Base-by-base conservation (phyloP, 2,888 invertebrate genomes). In the Auanema sp. region DNA sequence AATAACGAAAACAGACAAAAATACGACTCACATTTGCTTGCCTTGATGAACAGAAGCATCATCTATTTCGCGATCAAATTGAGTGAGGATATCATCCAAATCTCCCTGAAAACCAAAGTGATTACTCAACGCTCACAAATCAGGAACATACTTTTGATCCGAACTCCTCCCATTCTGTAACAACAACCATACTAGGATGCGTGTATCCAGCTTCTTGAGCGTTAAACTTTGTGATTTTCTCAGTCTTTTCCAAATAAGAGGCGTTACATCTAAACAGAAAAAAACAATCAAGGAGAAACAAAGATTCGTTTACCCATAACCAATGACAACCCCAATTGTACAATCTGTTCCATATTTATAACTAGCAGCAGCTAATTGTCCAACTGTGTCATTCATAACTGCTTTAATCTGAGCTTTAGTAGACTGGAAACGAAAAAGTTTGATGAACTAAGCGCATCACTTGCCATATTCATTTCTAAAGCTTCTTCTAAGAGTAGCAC, bases 81-180 rank as follows among this genome's bases (percentile, higher is more conserved):
- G 58, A 8, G 84, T 83, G 58, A 84, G 58, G 55, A 83, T 72
- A 63, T 77, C 73, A 21, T 77, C 75, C 14, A 83, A 57, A 58
- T 83, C 83, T 33, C 83, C 81, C 73, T 76, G 51, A 33, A 76
- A 61, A 25, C 47, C 3, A 10, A 47, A 43, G n/a, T 43, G 11
- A 43, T 14, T 43, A 43, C 14, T 47, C 47, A 5, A 6, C 47
- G 21, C 3, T 18, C 47, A 33, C 4, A 33, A 33, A 33, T 33
- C 4, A 5, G 33, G 3, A 8, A 33, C 61, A 47, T 1, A 72
- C 74, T 43, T 83, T 71, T n/a, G 68, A 65, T 23, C 83, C 83
- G 60, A 83, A 83, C 65, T 83, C 83, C 64, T 83, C 83, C 83
- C 83, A 83, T 60, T 83, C 83, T 6, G 83, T 83, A 10, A 83